Evolutionary conservation across 1,140 invertebrate genomes (phyloP), one percentile per base, ranked within the genome.

Genomic region (Aphaenogaster rudis): DNA sequence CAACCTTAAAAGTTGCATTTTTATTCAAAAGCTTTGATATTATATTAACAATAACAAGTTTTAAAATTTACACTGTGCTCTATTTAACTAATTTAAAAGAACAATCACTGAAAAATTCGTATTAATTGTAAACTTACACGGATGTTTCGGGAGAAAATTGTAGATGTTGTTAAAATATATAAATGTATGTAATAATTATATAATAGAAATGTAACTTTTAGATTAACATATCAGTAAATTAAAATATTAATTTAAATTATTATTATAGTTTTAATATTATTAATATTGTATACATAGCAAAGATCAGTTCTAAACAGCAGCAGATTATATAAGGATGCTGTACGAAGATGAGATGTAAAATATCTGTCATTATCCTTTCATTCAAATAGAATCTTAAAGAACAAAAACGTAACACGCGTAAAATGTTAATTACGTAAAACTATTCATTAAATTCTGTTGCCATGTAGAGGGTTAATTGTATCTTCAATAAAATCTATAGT

Each of bases 11-110:
- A 52, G 6, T 74, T 50, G 5, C 17, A 15, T 52, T 33, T 52
- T 39, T 39, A 39, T 57, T 52, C 17, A 39, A 64, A 11, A 3
- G 13, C 11, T 39, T 64, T n/a, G n/a, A 72, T 72, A 7, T 2
- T n/a, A 71, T 71, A 71, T 71, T 48, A 15, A 8, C 0, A 72
- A 54, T 74, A 74, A 74, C 17, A 8, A 39, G 15, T 74, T 74
- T 33, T 36, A 36, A 13, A 54, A 33, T 52, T 21, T 54, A 39
- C 5, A 5, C 1, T 61, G 13, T 15, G 15, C 36, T 1, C 15
- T 8, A 64, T 39, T 64, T 39, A 64, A n/a, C 8, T 39, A 3
- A n/a, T 39, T 39, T 39, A 6, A n/a, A 17, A 64, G 36, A 17
- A 17, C 6, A 63, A 63, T 63, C 28, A 15, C 1, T 33, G 11